Base-by-base conservation (phyloP, 2,797 vertebrate genomes). In the Salmo trutta region DNA sequence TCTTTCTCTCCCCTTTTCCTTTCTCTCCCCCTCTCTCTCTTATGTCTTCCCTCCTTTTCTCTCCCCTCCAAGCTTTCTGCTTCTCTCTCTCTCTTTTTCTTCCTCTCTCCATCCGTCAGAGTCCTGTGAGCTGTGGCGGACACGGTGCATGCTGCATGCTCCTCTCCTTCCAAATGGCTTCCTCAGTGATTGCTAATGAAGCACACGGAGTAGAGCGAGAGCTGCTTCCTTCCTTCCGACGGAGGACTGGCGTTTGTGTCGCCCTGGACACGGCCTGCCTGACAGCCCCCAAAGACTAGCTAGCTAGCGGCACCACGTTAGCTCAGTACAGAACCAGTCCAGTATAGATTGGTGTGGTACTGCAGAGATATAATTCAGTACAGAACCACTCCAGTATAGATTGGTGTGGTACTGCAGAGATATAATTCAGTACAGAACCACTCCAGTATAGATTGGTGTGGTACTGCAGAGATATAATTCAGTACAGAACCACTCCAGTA, bases 181-280 rank as follows among this genome's bases (percentile, higher is more conserved):
- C 81, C 84, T 88, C 54, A 19, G 19, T 21, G 85, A 92, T 89
- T 87, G 84, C 86, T 90, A 91, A 90, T 88, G 86, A 90, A 88
- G 83, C 85, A 83, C 86, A 86, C 83, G 80, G 81, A 82, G 68
- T 70, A 71, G 78, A 64, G 81, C 75, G 6, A 78, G 84, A 31
- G 14, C 54, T 59, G 16, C 54, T n/a, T n/a, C 19, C 27, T 24
- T 24, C 24, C 24, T 66, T 66, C 24, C 12, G 14, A 15, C 24
- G 19, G 31, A 36, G 75, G 83, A 83, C 75, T 27, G 68, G 68
- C 3, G 12, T 66, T 66, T 27, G 3, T 66, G 64, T 27, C 10
- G 19, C 62, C 5, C 7, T 19, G 8, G n/a, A 24, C 59, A 10
- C n/a, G 5, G 6, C 59, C 59, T 21, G 5, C n/a, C 59, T 24